phyloP scores from a whole-genome alignment of 2,888 invertebrate genomes.

The Pandemis corylana region DNA sequence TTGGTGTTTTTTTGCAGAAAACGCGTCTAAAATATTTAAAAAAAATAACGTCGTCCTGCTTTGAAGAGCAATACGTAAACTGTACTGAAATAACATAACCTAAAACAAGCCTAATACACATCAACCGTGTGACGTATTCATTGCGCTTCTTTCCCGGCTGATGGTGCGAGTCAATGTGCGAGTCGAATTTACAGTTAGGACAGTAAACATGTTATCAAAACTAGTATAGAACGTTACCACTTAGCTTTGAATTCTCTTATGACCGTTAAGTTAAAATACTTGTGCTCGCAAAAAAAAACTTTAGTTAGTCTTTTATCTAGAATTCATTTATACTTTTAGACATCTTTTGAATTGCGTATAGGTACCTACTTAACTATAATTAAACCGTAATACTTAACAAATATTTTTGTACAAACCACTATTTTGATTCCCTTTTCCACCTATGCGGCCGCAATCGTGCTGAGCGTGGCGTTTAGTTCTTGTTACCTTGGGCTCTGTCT shows the following conservation, averaged over 20 bases:
- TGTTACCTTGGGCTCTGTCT: too few species aligned
- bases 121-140: slow-evolving; percentile 34
- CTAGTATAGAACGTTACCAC: slow-evolving; percentile 29
- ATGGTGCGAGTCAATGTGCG: slow-evolving; percentile 39
- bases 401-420: too few species aligned
- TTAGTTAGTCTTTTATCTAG: background rate
- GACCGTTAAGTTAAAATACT: slow-evolving; percentile 25
- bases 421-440: too few species aligned
- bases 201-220: slow-evolving; percentile 40
- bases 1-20: background rate
- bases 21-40: background rate
- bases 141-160: slow-evolving; percentile 32
- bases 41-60: background rate
- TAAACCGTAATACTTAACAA: too few species aligned
- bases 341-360: too few species aligned
- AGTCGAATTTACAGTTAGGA: slow-evolving; percentile 40
- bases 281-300: background rate
- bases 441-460: too few species aligned
- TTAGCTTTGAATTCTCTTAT: background rate
- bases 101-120: slow-evolving; percentile 30
- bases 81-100: slow-evolving; percentile 33
- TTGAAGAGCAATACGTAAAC: background rate
- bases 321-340: too few species aligned
- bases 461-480: too few species aligned
- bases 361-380: too few species aligned